A percentile compares a stretch with the other conserved stretches of the same genome.
Conservation (phyloP, 1,140 invertebrate genomes). For the Apis florea region DNA sequence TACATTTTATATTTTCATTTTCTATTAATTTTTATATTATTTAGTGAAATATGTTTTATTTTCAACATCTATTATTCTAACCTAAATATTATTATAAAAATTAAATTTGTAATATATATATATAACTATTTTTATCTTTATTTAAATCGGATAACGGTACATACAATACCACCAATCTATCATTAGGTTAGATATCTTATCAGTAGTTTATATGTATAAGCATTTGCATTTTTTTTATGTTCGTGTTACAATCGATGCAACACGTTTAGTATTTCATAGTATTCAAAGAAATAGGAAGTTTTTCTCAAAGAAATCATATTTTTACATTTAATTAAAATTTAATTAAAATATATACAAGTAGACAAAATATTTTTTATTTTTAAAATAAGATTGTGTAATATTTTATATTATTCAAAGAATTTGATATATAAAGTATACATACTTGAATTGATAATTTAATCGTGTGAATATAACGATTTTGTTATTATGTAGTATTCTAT, state of each 20-base stretch:
- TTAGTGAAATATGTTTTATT: neutral
- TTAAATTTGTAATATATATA: neutral
- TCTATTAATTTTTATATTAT: neutral
- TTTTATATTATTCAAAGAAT: neutral
- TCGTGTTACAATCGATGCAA: neutral
- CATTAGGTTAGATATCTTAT: neutral
- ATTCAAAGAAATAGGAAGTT: neutral
- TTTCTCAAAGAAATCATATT: neutral
- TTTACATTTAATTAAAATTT: neutral
- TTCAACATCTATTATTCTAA: too few relatives aligned
- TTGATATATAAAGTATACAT: too few relatives aligned
- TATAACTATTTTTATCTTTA: too few relatives aligned
- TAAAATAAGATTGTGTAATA: neutral
- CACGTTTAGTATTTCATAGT: too few relatives aligned
- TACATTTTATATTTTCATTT: neutral
- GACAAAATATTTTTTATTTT: too few relatives aligned
- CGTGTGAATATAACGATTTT: neutral
- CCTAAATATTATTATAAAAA: neutral
- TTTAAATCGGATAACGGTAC: too few relatives aligned
- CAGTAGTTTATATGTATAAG: neutral
- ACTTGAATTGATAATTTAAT: neutral
- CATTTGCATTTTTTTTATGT: too few relatives aligned
- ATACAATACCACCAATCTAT: neutral
- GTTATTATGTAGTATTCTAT: too few relatives aligned
- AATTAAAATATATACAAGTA: neutral